A percentile compares a stretch with the other conserved stretches of the same genome.
Conservation (phyloP, 2,113 vertebrate species). For the Garra rufa region DNA sequence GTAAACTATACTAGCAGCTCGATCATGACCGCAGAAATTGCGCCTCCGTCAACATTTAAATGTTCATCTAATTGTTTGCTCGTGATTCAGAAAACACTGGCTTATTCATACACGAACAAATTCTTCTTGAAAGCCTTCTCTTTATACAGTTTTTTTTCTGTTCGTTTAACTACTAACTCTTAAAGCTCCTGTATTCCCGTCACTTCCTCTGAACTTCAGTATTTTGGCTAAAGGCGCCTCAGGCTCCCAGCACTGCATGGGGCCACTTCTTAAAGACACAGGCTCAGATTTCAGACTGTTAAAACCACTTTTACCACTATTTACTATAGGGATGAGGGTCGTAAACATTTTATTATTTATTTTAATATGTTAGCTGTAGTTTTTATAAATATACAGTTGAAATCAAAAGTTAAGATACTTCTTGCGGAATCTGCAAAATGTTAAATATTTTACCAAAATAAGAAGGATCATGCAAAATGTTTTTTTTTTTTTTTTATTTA, state of each 20-base stretch:
- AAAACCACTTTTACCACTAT: background rate
- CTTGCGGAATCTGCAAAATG: background rate
- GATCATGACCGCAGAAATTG: background rate
- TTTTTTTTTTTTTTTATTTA: no score
- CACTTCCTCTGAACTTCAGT: slow-evolving; percentile 56
- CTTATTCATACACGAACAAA: background rate
- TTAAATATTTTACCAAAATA: no score
- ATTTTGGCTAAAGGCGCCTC: slow-evolving; percentile 27
- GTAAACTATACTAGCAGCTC: background rate
- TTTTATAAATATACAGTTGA: no score
- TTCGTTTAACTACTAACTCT: slow-evolving; percentile 13
- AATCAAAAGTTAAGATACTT: no score
- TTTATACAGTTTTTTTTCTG: background rate
- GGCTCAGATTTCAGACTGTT: background rate
- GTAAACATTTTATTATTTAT: no score
- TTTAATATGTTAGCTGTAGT: no score
- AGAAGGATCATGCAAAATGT: no score
- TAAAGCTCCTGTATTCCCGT: slow-evolving; percentile 28
- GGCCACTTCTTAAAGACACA: slow-evolving; percentile 50
- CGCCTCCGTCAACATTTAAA: background rate
- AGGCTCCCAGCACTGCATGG: slow-evolving; percentile 18
- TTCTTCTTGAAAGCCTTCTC: background rate
- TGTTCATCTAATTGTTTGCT: background rate
- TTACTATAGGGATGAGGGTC: no score
- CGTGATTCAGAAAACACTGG: background rate